Evolutionary conservation across 2,797 vertebrate genomes (phyloP), one percentile per base, ranked within the genome.

Genomic region (Microctenopoma steveboyesi): DNA sequence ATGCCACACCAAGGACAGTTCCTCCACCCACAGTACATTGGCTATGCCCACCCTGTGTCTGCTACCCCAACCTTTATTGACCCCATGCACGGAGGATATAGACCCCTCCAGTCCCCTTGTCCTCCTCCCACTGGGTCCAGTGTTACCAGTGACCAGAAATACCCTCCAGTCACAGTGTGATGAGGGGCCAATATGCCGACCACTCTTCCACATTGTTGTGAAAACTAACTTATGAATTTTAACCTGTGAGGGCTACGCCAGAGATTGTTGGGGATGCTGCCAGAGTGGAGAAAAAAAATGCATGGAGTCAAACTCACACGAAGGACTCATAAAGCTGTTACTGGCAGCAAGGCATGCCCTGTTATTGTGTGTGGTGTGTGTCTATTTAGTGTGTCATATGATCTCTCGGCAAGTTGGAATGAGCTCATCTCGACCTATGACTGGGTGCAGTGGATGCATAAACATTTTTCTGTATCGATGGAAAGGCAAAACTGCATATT

Each of bases 1-100:
- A 95, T 98, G 92, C 96, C 96, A 0, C 97, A 98, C 83, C 97
- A 98, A 87, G 96, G 96, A 25, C 97, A 98, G 91, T 98, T 95
- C 83, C 91, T 99, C 69, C 98, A 99, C 79, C 96, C 97, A 0
- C 97, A 97, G 59, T 99, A 97, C 3, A 94, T 99, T 48, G 96
- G 98, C 50, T 99, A 98, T 0, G 92, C 97, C 0, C 97, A 99
- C 88, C 80, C 96, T 0, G 87, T 97, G 77, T 92, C 96, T 3
- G 82, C 95, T 0, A 84, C 95, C 16, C 54, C 77, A 0, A 64
- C 95, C 90, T 98, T 94, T 87, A 83, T 98, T 48, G 97, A 99
- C 0, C 83, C 96, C 48, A 86, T 94, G 72, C 98, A 98, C 82
- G 90, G 94, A 0, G 94, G 95, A 72, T 99, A 97, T 87, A 90